Conservation (phyloP, 2,113 vertebrate genomes). For the Triplophysa siluroides region DNA sequence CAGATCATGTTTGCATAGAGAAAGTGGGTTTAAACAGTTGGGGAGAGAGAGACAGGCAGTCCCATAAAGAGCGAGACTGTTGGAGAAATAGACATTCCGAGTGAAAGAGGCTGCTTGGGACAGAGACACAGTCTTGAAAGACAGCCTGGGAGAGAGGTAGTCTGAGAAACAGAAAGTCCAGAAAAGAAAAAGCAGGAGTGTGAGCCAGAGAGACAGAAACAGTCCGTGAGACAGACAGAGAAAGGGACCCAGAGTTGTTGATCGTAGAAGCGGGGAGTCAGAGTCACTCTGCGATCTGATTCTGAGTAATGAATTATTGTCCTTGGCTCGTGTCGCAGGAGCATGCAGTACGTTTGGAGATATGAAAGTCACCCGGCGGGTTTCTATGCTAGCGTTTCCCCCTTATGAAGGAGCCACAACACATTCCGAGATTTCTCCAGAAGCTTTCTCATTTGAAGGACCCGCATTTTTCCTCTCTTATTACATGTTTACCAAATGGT, state of each 20-base stretch:
- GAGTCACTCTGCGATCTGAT: constrained; percentile 31
- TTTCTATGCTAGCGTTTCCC: constrained; percentile 34
- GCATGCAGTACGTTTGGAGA: constrained; percentile 30
- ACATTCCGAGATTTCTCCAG: constrained; percentile 30
- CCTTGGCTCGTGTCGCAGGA: constrained; percentile 17
- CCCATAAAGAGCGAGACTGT: not conserved
- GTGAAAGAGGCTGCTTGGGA: not conserved
- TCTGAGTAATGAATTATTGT: constrained; percentile 46
- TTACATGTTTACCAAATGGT: constrained; percentile 39
- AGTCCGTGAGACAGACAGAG: not conserved
- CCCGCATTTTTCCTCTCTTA: constrained; percentile 42
- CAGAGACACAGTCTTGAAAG: not conserved
- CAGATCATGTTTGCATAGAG: constrained; percentile 38
- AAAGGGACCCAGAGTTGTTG: not conserved
- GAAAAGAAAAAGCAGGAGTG: not conserved
- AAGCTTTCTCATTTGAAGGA: constrained; percentile 16
- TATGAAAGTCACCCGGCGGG: constrained; percentile 20
- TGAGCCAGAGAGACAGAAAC: constrained; percentile 4
- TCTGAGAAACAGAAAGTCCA: not conserved
- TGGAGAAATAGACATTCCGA: not conserved
- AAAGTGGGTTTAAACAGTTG: not conserved
- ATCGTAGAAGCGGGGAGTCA: constrained; percentile 19
- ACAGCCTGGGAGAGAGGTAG: not conserved
- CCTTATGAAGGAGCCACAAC: constrained; percentile 30
- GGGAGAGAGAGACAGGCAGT: not conserved